Percentiles rank a stretch among this genome's conserved stretches.
Evolutionary conservation across 2,888 invertebrate genomes (phyloP).

Genomic region (Drosophila leonis): DNA sequence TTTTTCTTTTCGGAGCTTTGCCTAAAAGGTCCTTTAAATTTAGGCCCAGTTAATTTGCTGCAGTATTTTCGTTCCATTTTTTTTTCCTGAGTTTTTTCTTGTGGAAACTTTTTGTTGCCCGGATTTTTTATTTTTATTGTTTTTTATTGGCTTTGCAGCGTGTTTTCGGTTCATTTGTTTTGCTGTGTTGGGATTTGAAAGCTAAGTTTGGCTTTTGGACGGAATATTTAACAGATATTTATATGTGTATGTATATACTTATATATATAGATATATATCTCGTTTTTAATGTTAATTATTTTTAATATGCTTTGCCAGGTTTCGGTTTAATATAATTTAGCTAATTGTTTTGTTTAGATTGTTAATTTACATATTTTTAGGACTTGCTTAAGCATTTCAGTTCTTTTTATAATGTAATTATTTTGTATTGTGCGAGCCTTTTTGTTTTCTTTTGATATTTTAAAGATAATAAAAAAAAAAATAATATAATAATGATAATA

Average conservation of each 20-base stretch:
- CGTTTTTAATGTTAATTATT: background rate
- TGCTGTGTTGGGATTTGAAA: slow-evolving; percentile 11
- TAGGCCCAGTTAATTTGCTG: slow-evolving; percentile 64
- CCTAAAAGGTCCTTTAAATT: slow-evolving; percentile 40
- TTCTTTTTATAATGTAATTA: background rate
- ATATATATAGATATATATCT: background rate
- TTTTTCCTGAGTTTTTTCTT: slow-evolving; percentile 56
- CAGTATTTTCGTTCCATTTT: slow-evolving; percentile 22
- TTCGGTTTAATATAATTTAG: background rate
- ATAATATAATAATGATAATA: too few species aligned
- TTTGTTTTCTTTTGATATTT: background rate
- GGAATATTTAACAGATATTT: background rate
- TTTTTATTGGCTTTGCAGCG: slow-evolving; percentile 32
- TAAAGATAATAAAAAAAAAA: too few species aligned
- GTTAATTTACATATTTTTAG: background rate
- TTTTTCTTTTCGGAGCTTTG: slow-evolving; percentile 27
- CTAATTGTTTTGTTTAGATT: background rate
- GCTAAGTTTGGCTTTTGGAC: slow-evolving; percentile 12
- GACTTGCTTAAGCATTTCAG: background rate
- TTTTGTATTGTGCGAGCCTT: background rate
- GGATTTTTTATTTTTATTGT: slow-evolving; percentile 21
- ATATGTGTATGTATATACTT: background rate
- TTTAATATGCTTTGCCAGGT: background rate
- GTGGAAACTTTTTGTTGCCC: slow-evolving; percentile 2
- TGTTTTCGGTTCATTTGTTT: slow-evolving; percentile 61